These are phyloP conservation scores for Cyphomyrus plagiostoma DNA, from an alignment of 2,113 vertebrate genomes.

Conservation along the genomic window DNA sequence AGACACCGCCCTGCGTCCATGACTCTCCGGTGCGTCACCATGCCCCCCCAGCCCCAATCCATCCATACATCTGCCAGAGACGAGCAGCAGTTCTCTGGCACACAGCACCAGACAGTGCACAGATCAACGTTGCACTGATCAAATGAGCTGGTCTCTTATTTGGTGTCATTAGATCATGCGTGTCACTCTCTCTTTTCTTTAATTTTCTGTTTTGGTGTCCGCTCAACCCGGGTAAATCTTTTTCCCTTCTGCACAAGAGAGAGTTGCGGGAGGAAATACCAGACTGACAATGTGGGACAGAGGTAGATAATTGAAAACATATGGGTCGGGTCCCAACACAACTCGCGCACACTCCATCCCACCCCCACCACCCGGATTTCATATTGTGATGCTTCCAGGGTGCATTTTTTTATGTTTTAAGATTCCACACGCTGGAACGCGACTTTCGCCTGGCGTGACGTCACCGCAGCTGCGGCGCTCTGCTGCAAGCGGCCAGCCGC, in stretches of 20 bases:
- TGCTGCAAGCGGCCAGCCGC: neutral
- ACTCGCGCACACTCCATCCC: conserved; percentile 17
- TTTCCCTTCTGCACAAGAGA: conserved; percentile 20
- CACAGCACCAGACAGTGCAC: neutral
- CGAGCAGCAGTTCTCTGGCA: neutral
- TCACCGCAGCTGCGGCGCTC: conserved; percentile 18
- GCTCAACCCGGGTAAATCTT: neutral
- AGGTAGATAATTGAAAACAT: conserved; percentile 67
- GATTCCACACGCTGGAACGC: neutral
- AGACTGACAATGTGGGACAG: conserved; percentile 62
- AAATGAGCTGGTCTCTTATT: neutral
- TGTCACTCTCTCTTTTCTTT: neutral
- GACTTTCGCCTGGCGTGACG: conserved; percentile 44
- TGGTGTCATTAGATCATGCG: neutral
- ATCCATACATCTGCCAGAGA: neutral
- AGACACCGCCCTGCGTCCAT: neutral
- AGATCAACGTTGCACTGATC: neutral
- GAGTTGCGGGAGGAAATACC: conserved; percentile 63
- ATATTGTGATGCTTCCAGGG: neutral
- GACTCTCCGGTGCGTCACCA: neutral
- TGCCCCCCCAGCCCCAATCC: neutral
- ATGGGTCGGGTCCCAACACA: conserved; percentile 50
- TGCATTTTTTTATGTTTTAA: conserved; percentile 5
- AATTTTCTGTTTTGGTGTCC: neutral
- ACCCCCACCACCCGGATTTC: neutral